A percentile compares a stretch with the other conserved stretches of the same genome.
phyloP scores from a whole-genome alignment of 2,113 vertebrate species.

The Malurus cyaneus region DNA sequence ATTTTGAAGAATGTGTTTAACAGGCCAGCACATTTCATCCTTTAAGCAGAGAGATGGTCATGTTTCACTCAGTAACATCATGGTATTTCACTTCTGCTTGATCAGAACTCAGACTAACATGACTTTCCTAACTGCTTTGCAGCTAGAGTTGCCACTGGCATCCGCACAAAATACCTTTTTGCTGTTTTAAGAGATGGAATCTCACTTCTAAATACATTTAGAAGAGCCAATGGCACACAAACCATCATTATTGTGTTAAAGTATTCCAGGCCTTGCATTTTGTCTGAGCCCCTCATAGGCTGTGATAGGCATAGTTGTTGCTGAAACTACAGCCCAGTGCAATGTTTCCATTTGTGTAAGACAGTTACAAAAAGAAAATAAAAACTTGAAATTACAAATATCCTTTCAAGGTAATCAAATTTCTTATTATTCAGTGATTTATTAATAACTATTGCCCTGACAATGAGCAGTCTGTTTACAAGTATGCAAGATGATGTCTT shows the following conservation, averaged over 20 bases:
- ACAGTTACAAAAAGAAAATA: not conserved
- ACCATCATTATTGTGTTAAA: accelerated
- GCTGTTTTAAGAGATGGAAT: not conserved
- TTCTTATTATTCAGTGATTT: conserved; percentile 51
- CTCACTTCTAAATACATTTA: not conserved
- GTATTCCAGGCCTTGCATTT: not conserved
- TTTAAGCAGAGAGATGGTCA: not conserved
- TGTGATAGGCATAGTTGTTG: not conserved
- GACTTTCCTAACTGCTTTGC: not conserved
- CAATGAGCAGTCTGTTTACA: conserved; percentile 60
- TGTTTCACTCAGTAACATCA: not conserved
- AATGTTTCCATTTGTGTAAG: not conserved
- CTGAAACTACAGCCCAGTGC: not conserved
- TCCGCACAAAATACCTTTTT: not conserved
- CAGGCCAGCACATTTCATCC: not conserved
- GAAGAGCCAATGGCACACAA: not conserved
- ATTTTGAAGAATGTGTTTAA: not conserved
- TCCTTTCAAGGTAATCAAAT: conserved; percentile 16
- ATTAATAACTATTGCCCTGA: conserved; percentile 51
- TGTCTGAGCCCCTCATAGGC: not conserved
- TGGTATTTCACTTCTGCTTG: not conserved
- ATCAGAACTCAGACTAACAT: not conserved
- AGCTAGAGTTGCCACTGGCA: not conserved
- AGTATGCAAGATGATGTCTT: conserved; percentile 35
- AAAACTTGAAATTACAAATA: conserved; percentile 24